Evolutionary conservation across 1,140 invertebrate genomes (phyloP).

Genomic region (Idris sp.): DNA sequence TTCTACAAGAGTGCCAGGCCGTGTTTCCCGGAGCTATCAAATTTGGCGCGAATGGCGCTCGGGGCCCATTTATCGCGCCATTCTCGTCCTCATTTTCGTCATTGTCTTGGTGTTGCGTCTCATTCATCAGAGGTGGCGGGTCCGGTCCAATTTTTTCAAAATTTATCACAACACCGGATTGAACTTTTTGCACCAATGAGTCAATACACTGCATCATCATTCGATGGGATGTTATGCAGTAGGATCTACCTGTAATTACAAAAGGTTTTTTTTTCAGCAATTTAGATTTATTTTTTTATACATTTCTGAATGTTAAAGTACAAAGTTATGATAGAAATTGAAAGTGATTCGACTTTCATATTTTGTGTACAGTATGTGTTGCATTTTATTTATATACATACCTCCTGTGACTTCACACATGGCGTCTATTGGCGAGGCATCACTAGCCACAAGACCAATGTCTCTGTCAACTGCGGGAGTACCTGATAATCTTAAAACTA

Average conservation of each 20-base stretch:
- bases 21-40: constrained; percentile 73
- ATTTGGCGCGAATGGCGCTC: constrained; percentile 66
- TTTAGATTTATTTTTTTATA: too few relatives aligned
- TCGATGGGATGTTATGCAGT: constrained; percentile 95
- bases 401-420: constrained; percentile 99
- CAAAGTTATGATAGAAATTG: too few relatives aligned
- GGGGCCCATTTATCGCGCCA: constrained; percentile 65
- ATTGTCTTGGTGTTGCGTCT: constrained; percentile 67
- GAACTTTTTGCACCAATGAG: constrained; percentile 97
- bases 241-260: constrained; percentile 87
- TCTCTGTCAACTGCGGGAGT: constrained; percentile 82
- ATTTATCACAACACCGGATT: constrained; percentile 97
- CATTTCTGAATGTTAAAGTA: too few relatives aligned
- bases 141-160: constrained; percentile 97
- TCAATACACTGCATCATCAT: constrained; percentile 98
- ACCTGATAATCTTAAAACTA: constrained; percentile 94
- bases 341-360: too few relatives aligned
- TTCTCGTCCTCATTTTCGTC: constrained; percentile 73
- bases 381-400: constrained; percentile 69
- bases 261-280: too few relatives aligned
- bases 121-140: constrained; percentile 83
- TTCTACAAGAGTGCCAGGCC: constrained; percentile 91
- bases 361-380: too few relatives aligned
- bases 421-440: constrained; percentile 95
- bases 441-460: constrained; percentile 90